These are phyloP conservation scores for Lamellibrachia satsuma DNA, from an alignment of 2,888 invertebrate genomes.

Conservation along the genomic window DNA sequence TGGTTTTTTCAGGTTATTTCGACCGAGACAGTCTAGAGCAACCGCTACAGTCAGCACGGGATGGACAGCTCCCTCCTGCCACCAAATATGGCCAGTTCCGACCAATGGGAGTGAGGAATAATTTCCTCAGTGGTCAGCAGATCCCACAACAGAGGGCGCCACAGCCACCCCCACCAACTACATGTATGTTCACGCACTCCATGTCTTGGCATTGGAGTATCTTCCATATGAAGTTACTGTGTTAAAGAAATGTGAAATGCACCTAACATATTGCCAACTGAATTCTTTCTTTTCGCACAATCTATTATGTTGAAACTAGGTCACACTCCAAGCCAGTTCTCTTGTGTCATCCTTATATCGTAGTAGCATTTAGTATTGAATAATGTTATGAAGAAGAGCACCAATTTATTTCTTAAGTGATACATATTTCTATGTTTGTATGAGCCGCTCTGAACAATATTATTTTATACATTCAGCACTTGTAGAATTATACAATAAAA, in stretches of 20 bases:
- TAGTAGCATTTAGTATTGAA: neutral
- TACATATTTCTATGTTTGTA: neutral
- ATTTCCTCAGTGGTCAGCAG: constrained; percentile 25
- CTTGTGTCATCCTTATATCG: neutral
- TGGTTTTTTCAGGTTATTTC: neutral
- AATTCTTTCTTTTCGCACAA: neutral
- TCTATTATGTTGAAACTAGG: neutral
- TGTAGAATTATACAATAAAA: neutral
- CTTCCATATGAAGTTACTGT: neutral
- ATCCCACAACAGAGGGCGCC: constrained; percentile 12
- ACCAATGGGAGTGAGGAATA: neutral
- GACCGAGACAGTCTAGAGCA: neutral
- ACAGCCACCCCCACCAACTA: neutral
- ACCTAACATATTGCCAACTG: neutral
- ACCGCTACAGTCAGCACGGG: neutral
- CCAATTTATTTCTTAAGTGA: no score
- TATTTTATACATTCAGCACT: neutral
- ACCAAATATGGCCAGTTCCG: constrained; percentile 19
- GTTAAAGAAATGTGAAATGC: neutral
- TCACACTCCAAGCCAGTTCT: neutral
- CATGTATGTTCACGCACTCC: neutral
- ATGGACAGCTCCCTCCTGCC: neutral
- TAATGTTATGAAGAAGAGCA: neutral
- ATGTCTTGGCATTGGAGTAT: neutral
- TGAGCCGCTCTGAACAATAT: neutral